Evolutionary conservation across 2,888 invertebrate genomes (phyloP).

Genomic region (Watsonalla cultraria): DNA sequence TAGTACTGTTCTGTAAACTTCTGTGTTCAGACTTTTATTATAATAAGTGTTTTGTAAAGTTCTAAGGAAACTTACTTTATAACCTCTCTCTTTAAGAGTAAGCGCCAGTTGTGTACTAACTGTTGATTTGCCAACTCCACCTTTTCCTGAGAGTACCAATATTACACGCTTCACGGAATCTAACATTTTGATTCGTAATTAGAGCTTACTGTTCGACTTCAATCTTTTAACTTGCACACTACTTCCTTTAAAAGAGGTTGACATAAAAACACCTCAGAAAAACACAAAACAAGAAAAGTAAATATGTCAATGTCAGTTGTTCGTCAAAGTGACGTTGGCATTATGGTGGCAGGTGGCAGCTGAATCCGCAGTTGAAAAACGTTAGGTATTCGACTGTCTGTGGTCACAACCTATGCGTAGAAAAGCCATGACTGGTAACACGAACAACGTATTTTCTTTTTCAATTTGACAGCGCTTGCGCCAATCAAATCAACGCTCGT

Average conservation of each 20-base stretch:
- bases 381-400: no score
- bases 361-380: no score
- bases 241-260: background rate
- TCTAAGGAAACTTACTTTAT: conserved; percentile 80
- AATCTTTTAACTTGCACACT: background rate
- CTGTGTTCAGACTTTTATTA: no score
- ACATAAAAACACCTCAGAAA: background rate
- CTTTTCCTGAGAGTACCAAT: conserved; percentile 98
- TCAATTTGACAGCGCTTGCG: conserved; percentile 27
- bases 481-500: conserved; percentile 15
- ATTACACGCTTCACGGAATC: conserved; percentile 91
- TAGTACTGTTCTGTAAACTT: background rate
- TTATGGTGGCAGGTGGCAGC: no score
- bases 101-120: conserved; percentile 95
- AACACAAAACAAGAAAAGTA: no score
- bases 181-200: conserved; percentile 75
- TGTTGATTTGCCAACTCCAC: conserved; percentile 99
- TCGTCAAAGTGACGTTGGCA: no score
- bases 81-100: conserved; percentile 87
- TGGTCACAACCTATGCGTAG: no score
- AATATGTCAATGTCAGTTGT: no score
- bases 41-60: no score
- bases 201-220: background rate
- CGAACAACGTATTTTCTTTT: background rate
- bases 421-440: no score